These are phyloP conservation scores for Tarsius wallacei DNA, from an alignment of 2,797 vertebrate genomes.

Conservation along the genomic window DNA sequence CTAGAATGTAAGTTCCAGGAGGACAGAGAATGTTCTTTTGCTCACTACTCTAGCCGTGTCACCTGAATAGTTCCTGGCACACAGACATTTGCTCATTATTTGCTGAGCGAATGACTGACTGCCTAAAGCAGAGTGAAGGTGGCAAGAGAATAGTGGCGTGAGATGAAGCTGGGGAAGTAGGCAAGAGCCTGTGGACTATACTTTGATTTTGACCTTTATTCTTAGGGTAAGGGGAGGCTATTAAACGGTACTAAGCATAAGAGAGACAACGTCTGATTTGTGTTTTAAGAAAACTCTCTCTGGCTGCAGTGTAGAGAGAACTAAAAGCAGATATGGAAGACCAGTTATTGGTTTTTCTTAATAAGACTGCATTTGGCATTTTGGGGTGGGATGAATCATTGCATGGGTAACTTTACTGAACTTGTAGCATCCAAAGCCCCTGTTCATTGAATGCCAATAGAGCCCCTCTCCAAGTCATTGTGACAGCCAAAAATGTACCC, in stretches of 20 bases:
- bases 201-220: slow-evolving; percentile 41
- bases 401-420: not conserved
- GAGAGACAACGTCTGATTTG: slow-evolving; percentile 41
- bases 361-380: not conserved
- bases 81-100: not conserved
- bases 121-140: not conserved
- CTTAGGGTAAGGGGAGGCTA: slow-evolving; percentile 25
- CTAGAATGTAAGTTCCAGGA: not conserved
- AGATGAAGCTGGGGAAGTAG: not conserved
- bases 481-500: not conserved
- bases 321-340: not conserved
- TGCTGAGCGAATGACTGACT: not conserved
- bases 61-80: slow-evolving; percentile 6
- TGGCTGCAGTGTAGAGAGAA: not conserved
- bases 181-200: not conserved
- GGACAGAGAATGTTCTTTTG: slow-evolving; percentile 15
- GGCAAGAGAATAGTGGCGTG: not conserved
- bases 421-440: not conserved
- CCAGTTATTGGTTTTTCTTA: slow-evolving; percentile 57
- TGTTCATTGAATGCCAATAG: not conserved
- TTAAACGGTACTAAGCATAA: not conserved
- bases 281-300: slow-evolving; percentile 1
- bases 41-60: not conserved
- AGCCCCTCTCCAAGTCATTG: not conserved
- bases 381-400: not conserved